These are phyloP conservation scores for Idaea aversata DNA, from an alignment of 2,888 invertebrate genomes.

Conservation along the genomic window DNA sequence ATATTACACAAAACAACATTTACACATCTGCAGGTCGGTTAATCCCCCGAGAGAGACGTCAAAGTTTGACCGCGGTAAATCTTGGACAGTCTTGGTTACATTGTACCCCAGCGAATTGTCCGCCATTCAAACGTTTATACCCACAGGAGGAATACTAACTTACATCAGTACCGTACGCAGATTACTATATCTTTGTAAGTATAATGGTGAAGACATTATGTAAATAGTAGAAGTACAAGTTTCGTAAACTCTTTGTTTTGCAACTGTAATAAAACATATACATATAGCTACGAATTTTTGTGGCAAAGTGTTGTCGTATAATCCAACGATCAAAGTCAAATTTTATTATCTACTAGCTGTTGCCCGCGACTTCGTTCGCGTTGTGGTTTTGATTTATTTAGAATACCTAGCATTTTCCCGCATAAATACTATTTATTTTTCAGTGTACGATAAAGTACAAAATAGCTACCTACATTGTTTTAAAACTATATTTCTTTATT, in stretches of 20 bases:
- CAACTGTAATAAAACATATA: not conserved
- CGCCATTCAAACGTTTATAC: slow-evolving; percentile 44
- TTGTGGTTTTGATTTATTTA: too few species aligned
- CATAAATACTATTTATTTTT: too few species aligned
- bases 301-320: not conserved
- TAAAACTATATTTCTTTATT: too few species aligned
- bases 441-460: too few species aligned
- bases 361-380: too few species aligned
- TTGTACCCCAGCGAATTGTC: slow-evolving; percentile 57
- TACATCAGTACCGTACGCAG: slow-evolving; percentile 29
- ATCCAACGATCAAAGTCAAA: not conserved
- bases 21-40: slow-evolving; percentile 28
- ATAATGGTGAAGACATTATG: not conserved
- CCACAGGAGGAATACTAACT: slow-evolving; percentile 44
- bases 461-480: too few species aligned
- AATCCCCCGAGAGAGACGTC: slow-evolving; percentile 41
- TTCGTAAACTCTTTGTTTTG: not conserved
- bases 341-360: too few species aligned
- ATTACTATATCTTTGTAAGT: slow-evolving; percentile 9
- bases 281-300: not conserved
- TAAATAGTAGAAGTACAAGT: not conserved
- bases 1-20: slow-evolving; percentile 8
- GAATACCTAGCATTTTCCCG: too few species aligned
- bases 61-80: slow-evolving; percentile 67
- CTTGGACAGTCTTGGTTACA: slow-evolving; percentile 35